These are phyloP conservation scores for Lanistes nyassanus DNA, from an alignment of 1,140 invertebrate genomes.

Conservation along the genomic window DNA sequence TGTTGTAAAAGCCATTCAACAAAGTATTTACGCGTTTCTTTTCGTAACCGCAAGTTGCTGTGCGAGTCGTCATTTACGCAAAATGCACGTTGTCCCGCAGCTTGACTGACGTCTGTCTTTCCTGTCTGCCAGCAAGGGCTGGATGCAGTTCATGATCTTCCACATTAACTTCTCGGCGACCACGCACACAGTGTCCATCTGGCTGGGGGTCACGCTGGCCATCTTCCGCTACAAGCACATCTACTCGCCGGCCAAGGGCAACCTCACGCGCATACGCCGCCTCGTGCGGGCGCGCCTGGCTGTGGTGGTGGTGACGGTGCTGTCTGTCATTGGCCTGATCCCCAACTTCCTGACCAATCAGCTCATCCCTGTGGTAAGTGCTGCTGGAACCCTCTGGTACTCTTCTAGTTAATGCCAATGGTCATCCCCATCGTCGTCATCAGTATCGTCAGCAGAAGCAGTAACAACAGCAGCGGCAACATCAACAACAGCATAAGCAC, in stretches of 20 bases:
- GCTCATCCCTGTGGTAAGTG: constrained; percentile 12
- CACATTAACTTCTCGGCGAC: constrained; percentile 77
- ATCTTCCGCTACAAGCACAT: constrained; percentile 86
- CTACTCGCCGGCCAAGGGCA: constrained; percentile 73
- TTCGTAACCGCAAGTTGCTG: neutral
- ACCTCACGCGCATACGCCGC: constrained; percentile 72
- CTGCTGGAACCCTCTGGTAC: too few species aligned
- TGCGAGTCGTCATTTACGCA: neutral
- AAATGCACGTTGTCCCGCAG: neutral
- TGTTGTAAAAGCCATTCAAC: neutral
- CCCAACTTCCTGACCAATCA: constrained; percentile 74
- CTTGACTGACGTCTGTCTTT: constrained; percentile 19
- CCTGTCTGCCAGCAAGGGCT: constrained; percentile 40
- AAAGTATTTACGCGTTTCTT: too few species aligned
- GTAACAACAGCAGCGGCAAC: too few species aligned
- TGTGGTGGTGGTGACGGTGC: constrained; percentile 77
- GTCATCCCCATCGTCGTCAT: too few species aligned
- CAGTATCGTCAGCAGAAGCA: too few species aligned
- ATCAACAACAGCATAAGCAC: too few species aligned
- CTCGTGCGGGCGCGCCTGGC: constrained; percentile 75
- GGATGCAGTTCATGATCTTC: constrained; percentile 60
- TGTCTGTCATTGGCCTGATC: constrained; percentile 79
- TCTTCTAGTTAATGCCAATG: too few species aligned
- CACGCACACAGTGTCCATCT: constrained; percentile 92
- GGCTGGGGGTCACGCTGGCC: constrained; percentile 89